These are phyloP conservation scores for Sylvicola fuscatus DNA, from an alignment of 2,888 invertebrate genomes.

Conservation along the genomic window DNA sequence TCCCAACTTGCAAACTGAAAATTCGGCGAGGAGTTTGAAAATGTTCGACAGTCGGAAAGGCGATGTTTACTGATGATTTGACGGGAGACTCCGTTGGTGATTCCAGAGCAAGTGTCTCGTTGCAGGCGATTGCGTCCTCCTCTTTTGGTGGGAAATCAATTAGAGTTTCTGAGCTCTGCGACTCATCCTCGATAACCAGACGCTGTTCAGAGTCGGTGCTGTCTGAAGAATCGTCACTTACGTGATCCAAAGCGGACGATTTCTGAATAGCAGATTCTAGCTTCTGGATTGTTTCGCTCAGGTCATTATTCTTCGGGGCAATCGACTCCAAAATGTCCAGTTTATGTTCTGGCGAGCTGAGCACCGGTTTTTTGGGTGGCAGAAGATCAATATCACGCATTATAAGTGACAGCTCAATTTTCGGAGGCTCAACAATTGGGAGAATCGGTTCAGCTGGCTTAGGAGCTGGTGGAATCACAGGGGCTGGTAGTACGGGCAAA, in stretches of 20 bases:
- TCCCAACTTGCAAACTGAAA: too few relatives aligned
- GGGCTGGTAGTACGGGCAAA: neutral
- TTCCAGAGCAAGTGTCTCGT: too few relatives aligned
- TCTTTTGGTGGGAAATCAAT: slow-evolving; percentile 1
- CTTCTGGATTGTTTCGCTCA: slow-evolving; percentile 41
- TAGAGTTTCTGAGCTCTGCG: slow-evolving; percentile 18
- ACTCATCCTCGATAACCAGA: slow-evolving; percentile 32
- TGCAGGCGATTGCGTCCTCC: too few relatives aligned
- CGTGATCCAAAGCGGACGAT: slow-evolving; percentile 4
- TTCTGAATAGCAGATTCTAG: slow-evolving; percentile 23
- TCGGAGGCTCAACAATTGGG: slow-evolving; percentile 8
- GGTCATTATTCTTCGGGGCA: slow-evolving; percentile 31
- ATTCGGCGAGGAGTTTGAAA: too few relatives aligned
- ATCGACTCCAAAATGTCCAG: slow-evolving; percentile 21
- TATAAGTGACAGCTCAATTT: slow-evolving; percentile 12
- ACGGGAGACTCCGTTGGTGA: too few relatives aligned
- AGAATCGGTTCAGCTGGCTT: slow-evolving; percentile 11
- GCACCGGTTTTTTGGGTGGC: slow-evolving; percentile 12
- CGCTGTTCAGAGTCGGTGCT: slow-evolving; percentile 42
- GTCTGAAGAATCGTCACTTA: slow-evolving; percentile 34
- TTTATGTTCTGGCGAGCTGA: slow-evolving; percentile 20
- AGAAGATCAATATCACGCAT: slow-evolving; percentile 12
- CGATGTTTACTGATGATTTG: too few relatives aligned
- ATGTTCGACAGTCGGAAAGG: too few relatives aligned
- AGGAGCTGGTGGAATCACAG: neutral